Base-by-base conservation (phyloP, 2,113 vertebrate genomes). In the Datnioides undecimradiatus region DNA sequence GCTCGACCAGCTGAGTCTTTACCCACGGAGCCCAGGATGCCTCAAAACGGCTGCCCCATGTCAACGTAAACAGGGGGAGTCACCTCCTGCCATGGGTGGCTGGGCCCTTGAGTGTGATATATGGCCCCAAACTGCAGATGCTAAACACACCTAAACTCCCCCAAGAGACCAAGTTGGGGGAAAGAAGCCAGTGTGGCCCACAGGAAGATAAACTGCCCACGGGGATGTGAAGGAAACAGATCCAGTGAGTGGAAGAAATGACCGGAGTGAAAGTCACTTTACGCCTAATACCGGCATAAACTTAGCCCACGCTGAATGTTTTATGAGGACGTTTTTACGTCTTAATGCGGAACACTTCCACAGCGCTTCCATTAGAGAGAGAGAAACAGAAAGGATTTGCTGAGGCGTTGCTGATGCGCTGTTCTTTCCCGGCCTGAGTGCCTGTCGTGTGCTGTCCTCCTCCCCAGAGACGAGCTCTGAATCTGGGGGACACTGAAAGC, bases 241-340 rank as follows among this genome's bases (percentile, higher is more conserved):
- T 76, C 27, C 36, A 73, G 77, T 66, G 66, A 68, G 66, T 76
- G 77, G 68, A 64, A 83, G 66, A 78, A 85, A 83, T 38, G 45
- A 77, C 60, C 27, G 31, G 14, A 65, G 57, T 49, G 76, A 69
- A 87, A 84, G 82, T 81, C 78, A 88, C 87, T 89, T 83, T 58
- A 85, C 19, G 59, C 70, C 79, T 83, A 83, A 91, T 79, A 87
- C 64, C 27, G 58, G 65, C 40, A 10, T 83, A 78, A 91, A 91
- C 78, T 82, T 79, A 80, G 83, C 55, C 52, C 71, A 68, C 81
- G 23, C 79, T 92, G 48, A 93, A 94, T 93, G 90, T 91, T 93
- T 95, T 82, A 94, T 93, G 80, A 91, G 76, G 87, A 86, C 85
- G 84, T 80, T 82, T 87, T 91, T 81, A 87, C 52, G 34, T 88